Evolutionary conservation across 2,888 invertebrate species (phyloP).

Genomic region (Meiosimyza decipiens): DNA sequence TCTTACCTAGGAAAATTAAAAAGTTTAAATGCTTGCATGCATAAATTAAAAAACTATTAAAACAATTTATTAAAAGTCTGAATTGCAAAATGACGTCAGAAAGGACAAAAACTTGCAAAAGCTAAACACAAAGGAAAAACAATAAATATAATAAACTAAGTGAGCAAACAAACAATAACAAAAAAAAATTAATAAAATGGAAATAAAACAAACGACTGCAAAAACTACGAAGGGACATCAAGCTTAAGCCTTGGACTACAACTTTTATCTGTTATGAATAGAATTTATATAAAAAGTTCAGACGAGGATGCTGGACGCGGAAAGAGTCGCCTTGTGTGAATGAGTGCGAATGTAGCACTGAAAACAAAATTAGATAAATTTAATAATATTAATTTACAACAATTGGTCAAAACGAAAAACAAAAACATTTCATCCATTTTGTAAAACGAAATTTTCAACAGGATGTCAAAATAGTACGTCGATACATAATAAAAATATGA

Average conservation of each 20-base stretch:
- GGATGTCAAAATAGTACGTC: no score
- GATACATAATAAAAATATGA: no score
- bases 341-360: background rate
- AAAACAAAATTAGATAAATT: no score
- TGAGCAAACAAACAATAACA: conserved; percentile 34
- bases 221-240: conserved; percentile 13
- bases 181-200: conserved; percentile 23
- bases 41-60: conserved; percentile 6
- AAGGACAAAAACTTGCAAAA: conserved; percentile 1
- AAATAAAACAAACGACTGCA: background rate
- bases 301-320: no score
- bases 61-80: conserved; percentile 14
- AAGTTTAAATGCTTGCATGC: background rate
- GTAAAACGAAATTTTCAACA: no score
- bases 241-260: conserved; percentile 22
- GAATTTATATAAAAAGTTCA: no score
- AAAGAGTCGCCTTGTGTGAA: no score
- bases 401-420: no score
- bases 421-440: no score
- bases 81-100: conserved; percentile 13
- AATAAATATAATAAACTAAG: conserved; percentile 11
- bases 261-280: no score
- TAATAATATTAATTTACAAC: no score
- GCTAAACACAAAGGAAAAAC: background rate
- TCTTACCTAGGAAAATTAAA: background rate